Conservation (phyloP, 2,797 vertebrate genomes). For the Antennarius maculatus region DNA sequence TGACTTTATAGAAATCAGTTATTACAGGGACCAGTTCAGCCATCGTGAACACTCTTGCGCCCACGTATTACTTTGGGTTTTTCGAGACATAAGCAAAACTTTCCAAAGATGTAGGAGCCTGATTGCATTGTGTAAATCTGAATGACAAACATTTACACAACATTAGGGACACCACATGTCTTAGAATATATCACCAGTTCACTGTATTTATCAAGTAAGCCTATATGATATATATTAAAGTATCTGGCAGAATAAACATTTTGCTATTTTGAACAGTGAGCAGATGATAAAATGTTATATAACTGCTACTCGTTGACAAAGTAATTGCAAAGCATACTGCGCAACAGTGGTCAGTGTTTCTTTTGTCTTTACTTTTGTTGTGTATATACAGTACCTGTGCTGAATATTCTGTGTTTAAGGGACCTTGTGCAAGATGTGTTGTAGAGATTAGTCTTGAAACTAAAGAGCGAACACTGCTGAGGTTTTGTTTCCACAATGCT, state of each 20-base stretch:
- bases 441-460: slow-evolving; percentile 79
- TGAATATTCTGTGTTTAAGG: slow-evolving; percentile 79
- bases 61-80: slow-evolving; percentile 40
- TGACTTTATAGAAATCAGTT: slow-evolving; percentile 55
- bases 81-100: slow-evolving; percentile 69
- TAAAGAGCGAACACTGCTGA: slow-evolving; percentile 80
- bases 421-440: slow-evolving; percentile 81
- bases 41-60: slow-evolving; percentile 49
- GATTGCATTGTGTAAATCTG: slow-evolving; percentile 49
- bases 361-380: slow-evolving; percentile 53
- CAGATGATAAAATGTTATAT: slow-evolving; percentile 54
- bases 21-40: slow-evolving; percentile 70
- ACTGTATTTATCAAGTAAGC: slow-evolving; percentile 57
- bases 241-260: slow-evolving; percentile 49
- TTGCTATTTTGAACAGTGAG: slow-evolving; percentile 58
- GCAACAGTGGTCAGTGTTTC: slow-evolving; percentile 68
- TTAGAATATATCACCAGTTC: slow-evolving; percentile 58
- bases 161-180: slow-evolving; percentile 52
- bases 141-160: slow-evolving; percentile 45
- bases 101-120: slow-evolving; percentile 72
- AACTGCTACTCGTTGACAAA: slow-evolving; percentile 67
- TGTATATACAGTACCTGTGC: slow-evolving; percentile 76
- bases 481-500: slow-evolving; percentile 53
- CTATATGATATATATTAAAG: slow-evolving; percentile 61
- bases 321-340: slow-evolving; percentile 74